phyloP scores from a whole-genome alignment of 53 echinoderm and acorn worm genomes.

The Henricia sp. region DNA sequence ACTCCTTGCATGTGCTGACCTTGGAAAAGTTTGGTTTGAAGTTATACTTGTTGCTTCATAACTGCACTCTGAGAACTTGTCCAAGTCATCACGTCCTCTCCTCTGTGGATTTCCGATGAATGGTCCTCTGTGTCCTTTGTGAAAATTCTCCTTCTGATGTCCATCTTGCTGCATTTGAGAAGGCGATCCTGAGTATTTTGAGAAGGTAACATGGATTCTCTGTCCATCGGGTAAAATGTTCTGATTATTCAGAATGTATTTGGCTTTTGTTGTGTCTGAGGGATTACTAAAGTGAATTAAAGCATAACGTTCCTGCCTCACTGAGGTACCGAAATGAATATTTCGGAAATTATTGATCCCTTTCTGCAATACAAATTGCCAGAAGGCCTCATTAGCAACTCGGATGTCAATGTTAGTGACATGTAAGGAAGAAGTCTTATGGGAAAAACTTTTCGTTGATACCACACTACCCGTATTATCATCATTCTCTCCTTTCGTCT shows the following conservation, averaged over 20 bases:
- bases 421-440: background rate
- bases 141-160: background rate
- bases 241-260: background rate
- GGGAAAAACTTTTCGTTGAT: background rate
- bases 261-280: background rate
- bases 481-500: conserved; percentile 5
- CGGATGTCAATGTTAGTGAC: conserved; percentile 11
- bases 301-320: background rate
- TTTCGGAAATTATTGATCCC: background rate
- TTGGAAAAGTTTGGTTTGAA: conserved; percentile 8
- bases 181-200: background rate
- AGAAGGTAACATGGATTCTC: background rate
- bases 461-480: conserved; percentile 18
- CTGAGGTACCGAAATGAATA: background rate
- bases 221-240: background rate
- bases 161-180: background rate
- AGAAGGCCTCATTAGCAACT: background rate
- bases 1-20: conserved; percentile 1
- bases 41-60: conserved; percentile 3
- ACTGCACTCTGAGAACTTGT: conserved; percentile 29
- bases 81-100: background rate
- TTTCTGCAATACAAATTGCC: background rate
- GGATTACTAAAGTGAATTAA: conserved; percentile 14
- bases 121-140: too few relatives aligned
- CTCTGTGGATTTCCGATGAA: background rate